phyloP scores from a whole-genome alignment of 2,797 vertebrate genomes.

The Scolopax bukidnonensis region DNA sequence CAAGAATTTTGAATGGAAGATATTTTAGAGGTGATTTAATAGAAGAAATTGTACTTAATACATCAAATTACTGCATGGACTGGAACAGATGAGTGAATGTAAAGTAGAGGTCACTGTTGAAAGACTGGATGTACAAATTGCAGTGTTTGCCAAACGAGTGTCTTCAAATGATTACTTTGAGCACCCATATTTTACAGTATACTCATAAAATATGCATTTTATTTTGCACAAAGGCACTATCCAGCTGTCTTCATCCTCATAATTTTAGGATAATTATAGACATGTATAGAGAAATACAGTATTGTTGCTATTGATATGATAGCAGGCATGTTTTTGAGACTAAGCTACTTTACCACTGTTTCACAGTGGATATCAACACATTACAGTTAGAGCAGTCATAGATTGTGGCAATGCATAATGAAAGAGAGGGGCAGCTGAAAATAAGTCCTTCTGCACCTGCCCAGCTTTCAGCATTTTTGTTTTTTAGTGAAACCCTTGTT shows the following conservation, averaged over 20 bases:
- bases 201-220: not conserved
- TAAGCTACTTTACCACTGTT: constrained; percentile 59
- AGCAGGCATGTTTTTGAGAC: constrained; percentile 44
- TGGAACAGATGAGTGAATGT: not conserved
- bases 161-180: not conserved
- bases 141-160: not conserved
- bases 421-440: not conserved
- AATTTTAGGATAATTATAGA: constrained; percentile 36
- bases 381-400: not conserved
- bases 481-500: not conserved
- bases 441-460: not conserved
- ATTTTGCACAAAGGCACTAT: not conserved
- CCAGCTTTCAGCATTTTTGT: not conserved
- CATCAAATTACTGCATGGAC: not conserved
- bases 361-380: not conserved
- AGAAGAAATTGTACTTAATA: not conserved
- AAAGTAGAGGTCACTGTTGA: not conserved
- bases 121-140: not conserved
- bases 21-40: not conserved
- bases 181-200: not conserved
- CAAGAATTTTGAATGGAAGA: not conserved
- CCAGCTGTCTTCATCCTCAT: not conserved
- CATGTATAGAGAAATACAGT: constrained; percentile 36
- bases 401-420: not conserved
- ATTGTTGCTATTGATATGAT: constrained; percentile 45